A percentile compares a stretch with the other conserved stretches of the same genome.
phyloP scores from a whole-genome alignment of 1,140 invertebrate species.

The Macrobrachium nipponense region DNA sequence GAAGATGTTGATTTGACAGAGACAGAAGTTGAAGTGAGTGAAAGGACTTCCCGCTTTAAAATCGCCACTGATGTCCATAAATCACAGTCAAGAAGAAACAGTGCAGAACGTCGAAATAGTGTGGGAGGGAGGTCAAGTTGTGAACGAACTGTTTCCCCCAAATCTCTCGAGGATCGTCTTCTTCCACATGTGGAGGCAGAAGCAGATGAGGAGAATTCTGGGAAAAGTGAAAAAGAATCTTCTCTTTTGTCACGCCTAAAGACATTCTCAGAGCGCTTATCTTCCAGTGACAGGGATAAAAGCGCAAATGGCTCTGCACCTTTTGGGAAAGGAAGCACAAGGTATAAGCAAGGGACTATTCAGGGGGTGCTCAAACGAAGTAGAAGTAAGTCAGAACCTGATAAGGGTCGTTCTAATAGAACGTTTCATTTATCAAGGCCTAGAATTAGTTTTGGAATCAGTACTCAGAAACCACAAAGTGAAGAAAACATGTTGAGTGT shows the following conservation, averaged over 20 bases:
- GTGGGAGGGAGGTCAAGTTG: conserved; percentile 34
- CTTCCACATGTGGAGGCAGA: conserved; percentile 47
- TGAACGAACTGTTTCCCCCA: conserved; percentile 51
- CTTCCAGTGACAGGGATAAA: conserved; percentile 44
- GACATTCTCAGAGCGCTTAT: conserved; percentile 51
- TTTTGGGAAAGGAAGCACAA: conserved; percentile 36
- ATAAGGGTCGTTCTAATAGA: conserved; percentile 32
- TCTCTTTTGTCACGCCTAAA: conserved; percentile 45
- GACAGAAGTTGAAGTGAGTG: conserved; percentile 81
- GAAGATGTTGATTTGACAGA: conserved; percentile 35
- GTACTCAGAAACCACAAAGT: conserved; percentile 39
- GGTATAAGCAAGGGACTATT: conserved; percentile 46
- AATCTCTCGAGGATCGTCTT: conserved; percentile 46
- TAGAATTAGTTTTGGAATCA: conserved; percentile 56
- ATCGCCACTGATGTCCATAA: conserved; percentile 70
- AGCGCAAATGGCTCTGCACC: conserved; percentile 43
- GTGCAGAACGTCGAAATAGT: conserved; percentile 49
- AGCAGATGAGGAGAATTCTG: conserved; percentile 21
- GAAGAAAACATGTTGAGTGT: conserved; percentile 52
- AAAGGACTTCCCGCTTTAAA: conserved; percentile 77
- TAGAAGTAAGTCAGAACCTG: conserved; percentile 52
- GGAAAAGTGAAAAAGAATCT: conserved; percentile 52
- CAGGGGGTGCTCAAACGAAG: conserved; percentile 53
- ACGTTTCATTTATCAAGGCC: conserved; percentile 56
- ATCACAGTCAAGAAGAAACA: conserved; percentile 44